Conservation (phyloP, 1,140 invertebrate species). For the Drosophila ercepeae region DNA sequence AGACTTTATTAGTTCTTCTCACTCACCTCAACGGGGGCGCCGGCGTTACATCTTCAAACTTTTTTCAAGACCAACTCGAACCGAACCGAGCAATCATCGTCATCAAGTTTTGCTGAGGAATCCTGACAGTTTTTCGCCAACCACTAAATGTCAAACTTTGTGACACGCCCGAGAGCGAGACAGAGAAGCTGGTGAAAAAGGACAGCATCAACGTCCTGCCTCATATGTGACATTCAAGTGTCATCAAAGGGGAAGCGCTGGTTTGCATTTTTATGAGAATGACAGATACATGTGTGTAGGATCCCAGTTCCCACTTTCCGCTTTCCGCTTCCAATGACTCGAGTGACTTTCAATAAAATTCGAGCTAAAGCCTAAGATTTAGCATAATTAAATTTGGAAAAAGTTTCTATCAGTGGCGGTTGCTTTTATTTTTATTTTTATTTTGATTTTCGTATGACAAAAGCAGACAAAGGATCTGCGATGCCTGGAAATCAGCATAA, state of each 20-base stretch:
- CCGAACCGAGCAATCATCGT: slow-evolving; percentile 70
- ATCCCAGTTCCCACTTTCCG: slow-evolving; percentile 12
- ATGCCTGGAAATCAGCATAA: slow-evolving; percentile 74
- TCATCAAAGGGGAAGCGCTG: slow-evolving; percentile 70
- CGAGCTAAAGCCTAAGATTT: slow-evolving; percentile 55
- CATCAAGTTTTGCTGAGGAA: slow-evolving; percentile 64
- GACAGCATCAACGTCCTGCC: slow-evolving; percentile 42
- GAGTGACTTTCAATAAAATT: slow-evolving; percentile 64
- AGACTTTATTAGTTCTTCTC: slow-evolving; percentile 39
- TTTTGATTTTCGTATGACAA: slow-evolving; percentile 20
- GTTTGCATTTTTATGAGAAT: slow-evolving; percentile 79
- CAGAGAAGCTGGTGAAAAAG: slow-evolving; percentile 4
- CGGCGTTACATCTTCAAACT: slow-evolving; percentile 45
- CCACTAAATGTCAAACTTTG: slow-evolving; percentile 81
- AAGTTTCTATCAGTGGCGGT: slow-evolving; percentile 22
- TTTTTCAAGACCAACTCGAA: slow-evolving; percentile 51
- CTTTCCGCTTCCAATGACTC: slow-evolving; percentile 48
- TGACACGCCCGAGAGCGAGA: slow-evolving; percentile 45
- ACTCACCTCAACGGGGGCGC: slow-evolving; percentile 20
- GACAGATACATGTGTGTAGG: slow-evolving; percentile 59
- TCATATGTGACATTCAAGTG: slow-evolving; percentile 80
- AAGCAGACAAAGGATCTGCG: slow-evolving; percentile 65
- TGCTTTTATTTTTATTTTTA: slow-evolving; percentile 29
- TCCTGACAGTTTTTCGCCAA: slow-evolving; percentile 79
- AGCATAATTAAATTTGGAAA: slow-evolving; percentile 75